Base-by-base conservation (phyloP, 2,113 vertebrate genomes). In the Oxygymnocypris stewartii region DNA sequence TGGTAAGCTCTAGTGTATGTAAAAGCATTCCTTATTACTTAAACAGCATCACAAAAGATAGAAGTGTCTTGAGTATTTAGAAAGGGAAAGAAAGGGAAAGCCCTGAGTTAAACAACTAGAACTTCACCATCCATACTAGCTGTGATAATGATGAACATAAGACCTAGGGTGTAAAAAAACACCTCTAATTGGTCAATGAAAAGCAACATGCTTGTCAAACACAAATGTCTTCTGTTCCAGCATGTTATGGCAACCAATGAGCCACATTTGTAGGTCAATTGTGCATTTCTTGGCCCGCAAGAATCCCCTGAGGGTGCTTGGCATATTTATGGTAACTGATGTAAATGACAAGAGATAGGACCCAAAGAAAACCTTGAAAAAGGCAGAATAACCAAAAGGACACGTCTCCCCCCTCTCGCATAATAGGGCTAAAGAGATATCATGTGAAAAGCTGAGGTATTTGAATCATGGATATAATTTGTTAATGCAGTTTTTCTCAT, bases 391-490 rank as follows among this genome's bases (percentile, higher is more conserved):
- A 54, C 12, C 12, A 71, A 89, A 90, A 79, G 80, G 82, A 88
- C 89, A 91, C 85, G 87, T 87, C 79, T 74, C 88, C 86, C 87
- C 89, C 79, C 31, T 89, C 84, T 89, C 90, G 84, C 91, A 91
- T 94, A 93, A 93, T 93, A 88, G 84, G 91, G 87, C 92, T 94
- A 94, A 94, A 94, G 90, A 12, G 87, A 94, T 93, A 91, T 94
- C 95, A 95, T 95, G 93, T 95, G 94, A 92, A 92, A 93, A 93
- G 87, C 91, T 91, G 88, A 92, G 92, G 94, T 93, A 95, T 94
- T 93, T 90, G 71, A 92, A 92, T 93, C 91, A 92, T 90, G 92
- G 91, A 92, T 93, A 89, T 92, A 94, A 94, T 95, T 94, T 94
- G 92, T 89, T 95, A 94, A 95, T 94, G 93, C 89, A 93, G 90